Conservation (phyloP, 1,140 invertebrate genomes). For the Phocides pigmalion region DNA sequence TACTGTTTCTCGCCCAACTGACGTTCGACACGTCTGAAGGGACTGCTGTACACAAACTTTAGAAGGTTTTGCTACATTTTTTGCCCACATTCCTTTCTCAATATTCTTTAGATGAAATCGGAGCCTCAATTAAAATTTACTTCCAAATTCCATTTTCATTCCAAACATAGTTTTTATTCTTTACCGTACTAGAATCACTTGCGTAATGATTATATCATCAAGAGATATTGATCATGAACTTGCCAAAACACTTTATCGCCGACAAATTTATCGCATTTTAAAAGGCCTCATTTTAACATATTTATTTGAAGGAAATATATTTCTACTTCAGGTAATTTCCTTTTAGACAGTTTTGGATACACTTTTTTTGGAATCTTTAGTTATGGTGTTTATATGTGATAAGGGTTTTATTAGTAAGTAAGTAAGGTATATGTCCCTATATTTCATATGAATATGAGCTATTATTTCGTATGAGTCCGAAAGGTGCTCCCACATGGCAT, state of each 20-base stretch:
- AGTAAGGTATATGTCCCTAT: too few relatives aligned
- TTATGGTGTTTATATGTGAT: too few relatives aligned
- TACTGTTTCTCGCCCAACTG: constrained; percentile 19
- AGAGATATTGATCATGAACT: constrained; percentile 31
- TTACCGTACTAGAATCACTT: not conserved
- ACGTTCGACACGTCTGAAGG: constrained; percentile 13
- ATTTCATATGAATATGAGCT: too few relatives aligned
- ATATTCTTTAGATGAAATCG: not conserved
- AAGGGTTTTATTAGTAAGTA: too few relatives aligned
- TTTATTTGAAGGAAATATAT: not conserved
- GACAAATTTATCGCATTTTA: constrained; percentile 12
- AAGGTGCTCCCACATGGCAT: constrained; percentile 9
- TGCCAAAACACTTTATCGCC: constrained; percentile 25
- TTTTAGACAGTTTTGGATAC: too few relatives aligned
- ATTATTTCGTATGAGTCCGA: too few relatives aligned
- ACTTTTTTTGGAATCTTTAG: too few relatives aligned
- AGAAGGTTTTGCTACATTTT: not conserved
- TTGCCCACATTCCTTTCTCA: not conserved
- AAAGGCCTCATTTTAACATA: not conserved
- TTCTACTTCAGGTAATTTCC: too few relatives aligned
- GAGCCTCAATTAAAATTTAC: too few relatives aligned
- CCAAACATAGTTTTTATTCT: not conserved
- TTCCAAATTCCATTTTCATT: too few relatives aligned
- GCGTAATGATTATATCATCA: constrained; percentile 24
- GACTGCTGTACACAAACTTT: not conserved